phyloP scores from a whole-genome alignment of 2,113 vertebrate genomes.

The Syngnathus typhle region DNA sequence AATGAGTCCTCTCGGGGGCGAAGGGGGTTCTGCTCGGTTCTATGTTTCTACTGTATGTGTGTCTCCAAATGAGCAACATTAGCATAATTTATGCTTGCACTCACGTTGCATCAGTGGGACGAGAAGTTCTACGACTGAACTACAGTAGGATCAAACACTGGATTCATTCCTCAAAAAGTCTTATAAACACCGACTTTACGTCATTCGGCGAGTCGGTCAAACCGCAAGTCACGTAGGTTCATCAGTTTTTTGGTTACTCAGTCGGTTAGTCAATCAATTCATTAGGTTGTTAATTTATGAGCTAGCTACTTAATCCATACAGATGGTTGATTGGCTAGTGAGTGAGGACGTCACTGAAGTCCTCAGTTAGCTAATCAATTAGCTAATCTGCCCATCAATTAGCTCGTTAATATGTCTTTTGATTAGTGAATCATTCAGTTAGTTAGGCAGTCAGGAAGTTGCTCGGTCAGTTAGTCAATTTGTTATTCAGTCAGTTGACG shows the following conservation, averaged over 20 bases:
- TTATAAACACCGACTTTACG: neutral
- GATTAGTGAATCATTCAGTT: too few relatives aligned
- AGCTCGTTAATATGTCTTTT: too few relatives aligned
- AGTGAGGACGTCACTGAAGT: too few relatives aligned
- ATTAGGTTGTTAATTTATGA: too few relatives aligned
- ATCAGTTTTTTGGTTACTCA: neutral
- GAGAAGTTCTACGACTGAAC: neutral
- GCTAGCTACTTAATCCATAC: too few relatives aligned
- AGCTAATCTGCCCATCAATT: too few relatives aligned
- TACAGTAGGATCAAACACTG: neutral
- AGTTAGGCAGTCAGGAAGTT: neutral
- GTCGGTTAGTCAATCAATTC: too few relatives aligned
- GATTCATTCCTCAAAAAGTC: neutral
- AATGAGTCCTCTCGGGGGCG: constrained; percentile 50
- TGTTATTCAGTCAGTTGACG: neutral
- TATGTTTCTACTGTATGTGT: constrained; percentile 14
- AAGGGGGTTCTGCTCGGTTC: constrained; percentile 27
- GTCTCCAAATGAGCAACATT: constrained; percentile 31
- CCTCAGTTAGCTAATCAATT: neutral
- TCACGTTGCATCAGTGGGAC: constrained; percentile 20
- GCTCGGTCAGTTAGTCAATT: neutral
- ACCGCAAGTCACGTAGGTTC: too few relatives aligned
- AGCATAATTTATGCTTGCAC: constrained; percentile 29
- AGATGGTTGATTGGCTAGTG: too few relatives aligned
- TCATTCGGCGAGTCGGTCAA: too few relatives aligned